Evolutionary conservation across 1,140 invertebrate species (phyloP).

Genomic region (Drosophila burlai): DNA sequence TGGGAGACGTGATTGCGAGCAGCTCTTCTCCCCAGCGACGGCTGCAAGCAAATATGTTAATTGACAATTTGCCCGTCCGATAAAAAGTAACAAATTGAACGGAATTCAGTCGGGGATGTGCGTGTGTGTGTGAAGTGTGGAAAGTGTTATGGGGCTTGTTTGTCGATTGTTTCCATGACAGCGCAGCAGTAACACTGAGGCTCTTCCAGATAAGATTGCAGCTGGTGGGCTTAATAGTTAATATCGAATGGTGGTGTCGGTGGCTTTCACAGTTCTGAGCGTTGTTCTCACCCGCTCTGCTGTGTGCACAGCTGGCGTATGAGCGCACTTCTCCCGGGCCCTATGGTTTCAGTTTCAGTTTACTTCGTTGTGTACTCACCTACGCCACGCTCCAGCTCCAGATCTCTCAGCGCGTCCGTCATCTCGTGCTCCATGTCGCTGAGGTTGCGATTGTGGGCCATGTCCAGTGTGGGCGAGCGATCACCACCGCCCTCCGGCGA

Average conservation of each 20-base stretch:
- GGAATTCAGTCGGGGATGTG: slow-evolving; percentile 32
- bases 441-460: slow-evolving; percentile 90
- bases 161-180: slow-evolving; percentile 75
- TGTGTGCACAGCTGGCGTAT: slow-evolving; percentile 60
- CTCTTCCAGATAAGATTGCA: slow-evolving; percentile 64
- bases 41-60: slow-evolving; percentile 37
- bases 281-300: slow-evolving; percentile 15
- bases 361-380: slow-evolving; percentile 48
- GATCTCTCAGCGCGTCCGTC: slow-evolving; percentile 89
- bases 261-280: slow-evolving; percentile 37
- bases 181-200: slow-evolving; percentile 28
- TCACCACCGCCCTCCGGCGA: slow-evolving; percentile 77
- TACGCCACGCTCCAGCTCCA: slow-evolving; percentile 74
- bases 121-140: slow-evolving; percentile 9
- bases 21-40: slow-evolving; percentile 27
- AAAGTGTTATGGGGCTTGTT: slow-evolving; percentile 55
- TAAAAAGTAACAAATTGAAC: slow-evolving; percentile 61
- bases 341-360: slow-evolving; percentile 6
- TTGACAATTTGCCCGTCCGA: slow-evolving; percentile 43
- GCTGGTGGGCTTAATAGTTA: slow-evolving; percentile 51
- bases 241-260: not conserved
- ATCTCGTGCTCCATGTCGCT: slow-evolving; percentile 91
- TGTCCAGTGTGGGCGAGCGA: slow-evolving; percentile 89
- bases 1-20: slow-evolving; percentile 24
- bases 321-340: slow-evolving; percentile 1